Base-by-base conservation (phyloP, 1,140 invertebrate genomes). In the Samia ricini region DNA sequence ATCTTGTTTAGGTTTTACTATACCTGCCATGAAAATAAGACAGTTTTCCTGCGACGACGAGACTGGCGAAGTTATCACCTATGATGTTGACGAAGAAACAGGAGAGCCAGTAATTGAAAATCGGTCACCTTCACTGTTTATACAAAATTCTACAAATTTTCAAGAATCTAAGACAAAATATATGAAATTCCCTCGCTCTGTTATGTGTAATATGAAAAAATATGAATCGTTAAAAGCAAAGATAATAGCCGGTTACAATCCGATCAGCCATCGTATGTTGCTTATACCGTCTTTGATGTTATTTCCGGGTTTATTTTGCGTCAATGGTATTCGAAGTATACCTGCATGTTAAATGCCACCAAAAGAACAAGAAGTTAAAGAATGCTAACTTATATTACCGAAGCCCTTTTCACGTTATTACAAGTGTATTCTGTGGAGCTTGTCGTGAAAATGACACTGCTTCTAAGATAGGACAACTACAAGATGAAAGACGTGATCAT, bases 391-490 rank as follows among this genome's bases (percentile, higher is more conserved):
- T 83, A 36, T 87, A 85, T 64, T 87, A 85, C 54, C 79, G 77
- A 4, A 89, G 86, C 61, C 86, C 86, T 51, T 83, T 89, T 50
- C 86, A 89, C 67, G 57, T 78, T 4, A 68, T 89, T 7, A 83
- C 84, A 0, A 83, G 81, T 33, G 79, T 68, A 22, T 87, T 89
- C 61, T 89, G 81, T 76, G 84, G 86, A 22, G 74, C 79, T 10
- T 89, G 86, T 52, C 70, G 84, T 22, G 83, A 87, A 49, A 74
- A 60, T 66, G 75, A 85, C 51, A 74, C 72, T 60, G 78, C 81
- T 18, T 80, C 70, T 8, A 83, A 78, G 59, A 77, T 89, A 56
- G 79, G 74, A 5, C 76, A 82, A 54, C 58, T 89, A 54, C 86
- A 89, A 56, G 83, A 86, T 24, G 68, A 89, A 63, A 75, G 83